Conservation (phyloP, 2,797 vertebrate genomes). For the Chaenodraco wilsoni region DNA sequence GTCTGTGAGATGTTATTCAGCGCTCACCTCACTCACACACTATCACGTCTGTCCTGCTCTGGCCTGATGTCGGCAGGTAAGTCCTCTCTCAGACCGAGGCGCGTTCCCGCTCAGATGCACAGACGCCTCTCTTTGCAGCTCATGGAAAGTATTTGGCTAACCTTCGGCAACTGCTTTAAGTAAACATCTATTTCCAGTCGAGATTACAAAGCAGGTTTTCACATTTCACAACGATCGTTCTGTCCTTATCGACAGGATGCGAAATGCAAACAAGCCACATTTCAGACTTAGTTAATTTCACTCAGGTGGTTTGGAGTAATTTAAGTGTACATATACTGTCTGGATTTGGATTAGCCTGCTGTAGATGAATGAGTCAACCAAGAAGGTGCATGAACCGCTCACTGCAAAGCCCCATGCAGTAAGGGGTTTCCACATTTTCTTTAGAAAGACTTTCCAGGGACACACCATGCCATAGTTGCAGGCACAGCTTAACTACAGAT, state of each 20-base stretch:
- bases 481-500: no score
- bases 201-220: conserved; percentile 56
- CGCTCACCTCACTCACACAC: conserved; percentile 58
- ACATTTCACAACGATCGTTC: conserved; percentile 63
- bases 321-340: conserved; percentile 21
- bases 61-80: conserved; percentile 47
- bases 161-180: conserved; percentile 72
- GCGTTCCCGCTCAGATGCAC: conserved; percentile 53
- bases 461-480: no score
- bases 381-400: conserved; percentile 22
- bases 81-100: conserved; percentile 43
- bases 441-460: no score
- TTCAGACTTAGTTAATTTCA: conserved; percentile 44
- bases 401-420: neutral
- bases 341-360: conserved; percentile 10
- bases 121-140: conserved; percentile 63
- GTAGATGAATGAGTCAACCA: conserved; percentile 44
- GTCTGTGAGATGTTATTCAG: conserved; percentile 58
- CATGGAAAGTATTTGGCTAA: conserved; percentile 75
- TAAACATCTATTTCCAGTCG: conserved; percentile 77
- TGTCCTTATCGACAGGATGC: conserved; percentile 70
- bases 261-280: conserved; percentile 55
- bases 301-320: conserved; percentile 46
- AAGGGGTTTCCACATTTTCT: no score
- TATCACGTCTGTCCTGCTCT: conserved; percentile 58